Percentiles rank a stretch among this genome's conserved stretches.
These are phyloP conservation scores for Elmis aenea DNA, from an alignment of 2,888 invertebrate species.

Conservation along the genomic window DNA sequence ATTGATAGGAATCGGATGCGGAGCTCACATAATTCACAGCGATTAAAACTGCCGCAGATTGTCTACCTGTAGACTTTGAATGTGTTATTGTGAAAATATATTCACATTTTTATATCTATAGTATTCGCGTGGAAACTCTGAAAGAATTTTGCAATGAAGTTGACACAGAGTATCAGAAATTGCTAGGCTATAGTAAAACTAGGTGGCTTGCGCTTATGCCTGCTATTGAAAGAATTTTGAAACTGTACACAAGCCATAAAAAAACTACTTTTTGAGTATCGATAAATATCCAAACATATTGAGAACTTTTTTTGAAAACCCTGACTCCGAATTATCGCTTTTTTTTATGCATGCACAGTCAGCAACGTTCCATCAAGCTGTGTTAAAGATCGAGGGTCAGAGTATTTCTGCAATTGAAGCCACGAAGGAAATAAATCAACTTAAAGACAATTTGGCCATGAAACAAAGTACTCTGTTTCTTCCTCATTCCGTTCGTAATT, in stretches of 20 bases:
- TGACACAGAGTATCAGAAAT: too few relatives aligned
- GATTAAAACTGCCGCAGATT: slow-evolving; percentile 30
- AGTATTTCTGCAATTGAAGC: slow-evolving; percentile 27
- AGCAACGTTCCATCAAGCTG: slow-evolving; percentile 23
- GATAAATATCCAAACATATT: slow-evolving; percentile 29
- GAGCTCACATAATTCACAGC: slow-evolving; percentile 29
- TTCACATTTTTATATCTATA: too few relatives aligned
- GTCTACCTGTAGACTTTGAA: too few relatives aligned
- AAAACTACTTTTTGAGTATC: slow-evolving; percentile 32
- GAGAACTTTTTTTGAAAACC: slow-evolving; percentile 31
- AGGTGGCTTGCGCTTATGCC: slow-evolving; percentile 29
- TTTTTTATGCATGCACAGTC: slow-evolving; percentile 28
- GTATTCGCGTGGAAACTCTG: too few relatives aligned
- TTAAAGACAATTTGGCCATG: slow-evolving; percentile 23
- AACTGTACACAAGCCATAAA: slow-evolving; percentile 34
- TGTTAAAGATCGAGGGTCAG: slow-evolving; percentile 24
- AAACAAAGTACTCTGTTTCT: slow-evolving; percentile 21
- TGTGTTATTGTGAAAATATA: too few relatives aligned
- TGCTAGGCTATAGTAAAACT: slow-evolving; percentile 26
- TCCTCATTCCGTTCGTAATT: slow-evolving; percentile 18
- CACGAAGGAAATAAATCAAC: slow-evolving; percentile 28
- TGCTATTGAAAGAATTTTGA: slow-evolving; percentile 27
- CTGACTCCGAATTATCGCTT: slow-evolving; percentile 31
- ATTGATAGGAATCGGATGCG: too few relatives aligned
- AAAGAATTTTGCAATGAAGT: too few relatives aligned